Conservation (phyloP, 2,797 vertebrate species). For the Zalophus californianus region DNA sequence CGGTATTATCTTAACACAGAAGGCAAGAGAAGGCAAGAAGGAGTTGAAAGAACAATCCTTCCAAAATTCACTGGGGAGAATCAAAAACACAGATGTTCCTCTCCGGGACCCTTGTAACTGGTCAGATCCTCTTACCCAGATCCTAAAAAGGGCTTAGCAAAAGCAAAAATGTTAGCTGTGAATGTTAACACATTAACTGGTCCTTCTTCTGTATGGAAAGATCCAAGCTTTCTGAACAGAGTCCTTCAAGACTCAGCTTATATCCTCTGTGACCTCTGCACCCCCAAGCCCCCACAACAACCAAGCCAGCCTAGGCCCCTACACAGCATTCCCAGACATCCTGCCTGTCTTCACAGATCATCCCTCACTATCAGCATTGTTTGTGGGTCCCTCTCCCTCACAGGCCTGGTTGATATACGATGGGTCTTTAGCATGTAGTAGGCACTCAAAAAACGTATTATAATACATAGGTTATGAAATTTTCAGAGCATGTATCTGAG, state of each 20-base stretch:
- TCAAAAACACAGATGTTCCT: constrained; percentile 21
- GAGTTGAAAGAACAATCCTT: constrained; percentile 21
- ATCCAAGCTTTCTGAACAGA: background rate
- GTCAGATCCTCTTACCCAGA: background rate
- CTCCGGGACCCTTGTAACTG: background rate
- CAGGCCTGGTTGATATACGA: background rate
- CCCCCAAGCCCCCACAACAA: background rate
- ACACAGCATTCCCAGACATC: background rate
- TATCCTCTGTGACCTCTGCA: background rate
- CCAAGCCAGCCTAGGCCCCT: background rate
- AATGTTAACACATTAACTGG: background rate
- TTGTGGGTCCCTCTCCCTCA: background rate
- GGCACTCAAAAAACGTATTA: background rate
- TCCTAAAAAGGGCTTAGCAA: background rate
- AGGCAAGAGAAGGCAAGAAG: constrained; percentile 49
- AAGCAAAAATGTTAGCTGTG: background rate
- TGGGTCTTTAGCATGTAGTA: background rate
- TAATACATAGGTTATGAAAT: background rate
- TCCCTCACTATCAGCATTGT: background rate
- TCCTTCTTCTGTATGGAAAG: constrained; percentile 20
- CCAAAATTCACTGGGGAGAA: background rate
- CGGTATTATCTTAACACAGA: constrained; percentile 14
- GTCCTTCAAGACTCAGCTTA: background rate
- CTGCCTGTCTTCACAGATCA: background rate
- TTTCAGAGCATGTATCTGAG: background rate